phyloP scores from a whole-genome alignment of 2,113 vertebrate species.

The Lipophrys pholis region DNA sequence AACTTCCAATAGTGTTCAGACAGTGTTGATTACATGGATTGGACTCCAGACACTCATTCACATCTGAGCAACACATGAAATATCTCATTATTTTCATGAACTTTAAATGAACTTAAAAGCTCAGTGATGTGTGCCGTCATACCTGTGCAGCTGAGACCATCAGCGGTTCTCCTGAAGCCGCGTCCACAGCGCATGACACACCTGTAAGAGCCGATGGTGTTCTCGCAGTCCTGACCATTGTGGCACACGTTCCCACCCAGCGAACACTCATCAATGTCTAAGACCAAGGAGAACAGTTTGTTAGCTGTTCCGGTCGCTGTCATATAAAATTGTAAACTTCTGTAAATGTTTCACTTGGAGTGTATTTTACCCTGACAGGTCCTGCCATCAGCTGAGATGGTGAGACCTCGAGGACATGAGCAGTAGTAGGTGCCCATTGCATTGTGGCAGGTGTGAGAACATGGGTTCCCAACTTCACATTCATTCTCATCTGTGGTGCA shows the following conservation, averaged over 20 bases:
- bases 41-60: constrained; percentile 95
- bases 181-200: constrained; percentile 88
- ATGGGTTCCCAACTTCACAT: constrained; percentile 87
- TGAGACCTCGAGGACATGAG: constrained; percentile 91
- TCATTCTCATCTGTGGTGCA: constrained; percentile 91
- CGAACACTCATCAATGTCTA: constrained; percentile 94
- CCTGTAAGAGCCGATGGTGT: constrained; percentile 90
- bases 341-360: too few species aligned
- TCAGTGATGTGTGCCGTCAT: background rate
- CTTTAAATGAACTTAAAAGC: background rate
- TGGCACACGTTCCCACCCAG: constrained; percentile 86
- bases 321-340: too few species aligned
- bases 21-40: constrained; percentile 93
- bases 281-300: constrained; percentile 5
- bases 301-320: background rate
- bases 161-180: constrained; percentile 89
- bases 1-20: constrained; percentile 94
- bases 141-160: constrained; percentile 93
- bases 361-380: constrained; percentile 90
- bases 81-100: background rate
- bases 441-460: constrained; percentile 94
- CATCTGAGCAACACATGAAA: constrained; percentile 81
- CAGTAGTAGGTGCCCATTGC: constrained; percentile 92
- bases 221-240: constrained; percentile 90
- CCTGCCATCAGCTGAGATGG: constrained; percentile 92